phyloP scores from a whole-genome alignment of 2,888 invertebrate genomes.

The Gisinianus flammeolus region DNA sequence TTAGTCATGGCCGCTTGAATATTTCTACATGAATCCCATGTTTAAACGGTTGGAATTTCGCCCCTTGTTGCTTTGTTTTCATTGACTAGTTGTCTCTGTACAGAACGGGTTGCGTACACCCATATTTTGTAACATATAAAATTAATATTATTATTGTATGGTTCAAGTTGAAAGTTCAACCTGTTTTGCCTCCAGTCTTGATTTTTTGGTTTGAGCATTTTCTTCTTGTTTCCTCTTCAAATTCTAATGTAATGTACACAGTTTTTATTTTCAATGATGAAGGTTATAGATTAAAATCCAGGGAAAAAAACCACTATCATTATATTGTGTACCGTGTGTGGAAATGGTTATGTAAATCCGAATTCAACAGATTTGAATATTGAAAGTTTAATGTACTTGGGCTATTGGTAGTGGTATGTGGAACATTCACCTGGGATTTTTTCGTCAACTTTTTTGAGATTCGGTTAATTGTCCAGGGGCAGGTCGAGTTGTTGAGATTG shows the following conservation, averaged over 20 bases:
- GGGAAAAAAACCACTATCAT: too few relatives aligned
- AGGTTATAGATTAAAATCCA: background rate
- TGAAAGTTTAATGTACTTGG: background rate
- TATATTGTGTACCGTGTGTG: too few relatives aligned
- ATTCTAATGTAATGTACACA: background rate
- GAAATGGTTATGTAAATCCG: background rate
- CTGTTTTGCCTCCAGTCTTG: constrained; percentile 11
- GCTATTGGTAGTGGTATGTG: background rate
- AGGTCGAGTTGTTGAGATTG: constrained; percentile 6
- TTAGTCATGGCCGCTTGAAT: too few relatives aligned
- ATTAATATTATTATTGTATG: constrained; percentile 5
- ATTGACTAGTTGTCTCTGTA: background rate
- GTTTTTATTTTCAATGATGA: background rate
- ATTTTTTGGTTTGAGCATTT: background rate
- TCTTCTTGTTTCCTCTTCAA: background rate
- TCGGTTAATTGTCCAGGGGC: constrained; percentile 12
- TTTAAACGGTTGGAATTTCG: background rate
- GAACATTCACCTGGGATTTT: background rate
- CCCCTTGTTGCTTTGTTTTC: background rate
- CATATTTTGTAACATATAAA: constrained; percentile 6
- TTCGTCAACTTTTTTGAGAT: background rate
- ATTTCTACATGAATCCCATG: background rate
- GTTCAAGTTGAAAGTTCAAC: background rate
- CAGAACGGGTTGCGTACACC: too few relatives aligned
- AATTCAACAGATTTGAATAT: background rate